Percentiles rank a stretch among this genome's conserved stretches.
Evolutionary conservation across 2,113 vertebrate species (phyloP).

Genomic region (Saguinus imperator): DNA sequence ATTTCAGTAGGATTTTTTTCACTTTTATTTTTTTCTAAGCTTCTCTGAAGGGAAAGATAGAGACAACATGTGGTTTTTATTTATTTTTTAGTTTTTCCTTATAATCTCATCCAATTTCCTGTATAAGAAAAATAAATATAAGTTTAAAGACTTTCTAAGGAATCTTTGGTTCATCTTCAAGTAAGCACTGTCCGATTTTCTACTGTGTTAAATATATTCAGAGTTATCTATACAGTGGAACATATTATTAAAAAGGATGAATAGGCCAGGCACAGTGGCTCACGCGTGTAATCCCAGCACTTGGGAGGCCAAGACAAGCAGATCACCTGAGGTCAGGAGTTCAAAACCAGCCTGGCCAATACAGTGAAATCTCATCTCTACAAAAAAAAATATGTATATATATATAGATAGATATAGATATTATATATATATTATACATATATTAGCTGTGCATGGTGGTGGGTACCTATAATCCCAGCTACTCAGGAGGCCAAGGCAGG

Average conservation of each 20-base stretch:
- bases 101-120: slow-evolving; percentile 12
- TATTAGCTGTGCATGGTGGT: no score
- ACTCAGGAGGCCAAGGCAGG: no score
- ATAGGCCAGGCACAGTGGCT: no score
- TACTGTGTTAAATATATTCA: background rate
- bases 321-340: no score
- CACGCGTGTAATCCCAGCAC: no score
- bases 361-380: no score
- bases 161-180: background rate
- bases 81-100: slow-evolving; percentile 25
- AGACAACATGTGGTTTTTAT: background rate
- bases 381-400: no score
- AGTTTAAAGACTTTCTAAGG: background rate
- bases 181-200: background rate
- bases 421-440: no score
- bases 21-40: slow-evolving; percentile 34
- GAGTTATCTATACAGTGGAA: background rate
- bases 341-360: no score
- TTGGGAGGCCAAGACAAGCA: no score
- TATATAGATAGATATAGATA: no score
- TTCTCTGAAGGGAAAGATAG: background rate
- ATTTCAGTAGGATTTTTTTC: background rate
- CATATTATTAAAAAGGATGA: background rate
- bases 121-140: slow-evolving; percentile 3
- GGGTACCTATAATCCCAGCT: no score